Evolutionary conservation across 2,888 invertebrate species (phyloP), one percentile per base, ranked within the genome.

Genomic region (Danaus chrysippus): DNA sequence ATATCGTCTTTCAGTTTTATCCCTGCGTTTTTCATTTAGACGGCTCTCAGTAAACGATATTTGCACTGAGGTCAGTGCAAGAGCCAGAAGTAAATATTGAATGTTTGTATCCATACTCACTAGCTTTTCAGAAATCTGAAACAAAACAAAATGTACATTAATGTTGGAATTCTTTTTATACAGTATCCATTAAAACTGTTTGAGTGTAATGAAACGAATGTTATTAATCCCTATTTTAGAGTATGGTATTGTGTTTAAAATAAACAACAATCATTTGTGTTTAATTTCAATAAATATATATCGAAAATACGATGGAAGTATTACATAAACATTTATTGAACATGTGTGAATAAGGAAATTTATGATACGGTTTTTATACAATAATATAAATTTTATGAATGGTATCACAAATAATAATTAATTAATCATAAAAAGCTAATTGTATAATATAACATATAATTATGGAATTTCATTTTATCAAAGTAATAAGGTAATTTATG

Each of bases 1-100:
- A 74, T 84, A 81, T 70, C 86, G 78, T 67, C 90, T 82, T 75
- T 89, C 89, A 67, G 84, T 87, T 87, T 91, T 91, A 79, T 90
- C 88, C 72, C 90, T 83, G 69, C 90, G 90, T 85, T 90, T 91
- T 84, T 91, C 90, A 89, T 87, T 89, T 81, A 88, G 85, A 71
- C 89, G 86, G 80, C 89, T 89, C 77, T 90, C 90, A 73, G 89
- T 87, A 81, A 83, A 85, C 74, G 90, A 88, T 90, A 90, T 90
- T 88, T 91, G 90, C 82, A 86, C 84, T 74, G 86, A 87, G 83
- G 89, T 87, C 85, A 91, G 82, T 73, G 85, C 87, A 70, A 91
- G 83, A 82, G 87, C 86, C 75, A 91, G 76, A 73, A 90, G 88
- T 82, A 91, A 90, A 90, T 89, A 90, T 87, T 90, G 83, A 73